These are phyloP conservation scores for Caligus rogercresseyi DNA, from an alignment of 1,140 invertebrate species.

Conservation along the genomic window DNA sequence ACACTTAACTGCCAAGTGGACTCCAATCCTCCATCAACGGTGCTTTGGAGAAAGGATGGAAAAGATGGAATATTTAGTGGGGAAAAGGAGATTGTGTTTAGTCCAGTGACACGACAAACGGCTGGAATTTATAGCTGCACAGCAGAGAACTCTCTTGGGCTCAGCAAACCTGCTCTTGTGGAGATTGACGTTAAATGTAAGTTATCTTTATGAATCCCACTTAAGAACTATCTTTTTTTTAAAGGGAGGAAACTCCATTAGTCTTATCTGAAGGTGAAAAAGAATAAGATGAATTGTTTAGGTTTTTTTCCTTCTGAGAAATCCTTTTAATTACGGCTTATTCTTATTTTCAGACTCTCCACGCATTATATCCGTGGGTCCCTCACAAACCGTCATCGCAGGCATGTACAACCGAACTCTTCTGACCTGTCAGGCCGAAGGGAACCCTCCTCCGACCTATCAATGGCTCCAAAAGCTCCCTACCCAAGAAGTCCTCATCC, in stretches of 20 bases:
- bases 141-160: conserved; percentile 57
- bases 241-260: no score
- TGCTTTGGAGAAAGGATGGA: conserved; percentile 44
- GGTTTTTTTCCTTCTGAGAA: no score
- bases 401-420: conserved; percentile 52
- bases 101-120: conserved; percentile 18
- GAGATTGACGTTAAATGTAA: conserved; percentile 73
- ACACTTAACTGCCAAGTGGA: conserved; percentile 57
- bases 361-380: conserved; percentile 53
- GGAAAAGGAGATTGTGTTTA: conserved; percentile 6
- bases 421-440: conserved; percentile 61
- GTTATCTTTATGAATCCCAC: no score
- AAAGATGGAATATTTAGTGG: conserved; percentile 9
- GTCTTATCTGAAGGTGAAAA: no score
- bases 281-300: no score
- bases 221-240: no score
- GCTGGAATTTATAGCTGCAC: conserved; percentile 60
- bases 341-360: conserved; percentile 46
- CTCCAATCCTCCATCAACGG: conserved; percentile 63
- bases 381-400: conserved; percentile 49
- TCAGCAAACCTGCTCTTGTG: conserved; percentile 53
- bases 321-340: no score
- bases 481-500: conserved; percentile 33
- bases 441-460: conserved; percentile 61
- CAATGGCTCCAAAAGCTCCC: conserved; percentile 46